Conservation (phyloP, 2,113 vertebrate genomes). For the Phylloscopus trochilus region DNA sequence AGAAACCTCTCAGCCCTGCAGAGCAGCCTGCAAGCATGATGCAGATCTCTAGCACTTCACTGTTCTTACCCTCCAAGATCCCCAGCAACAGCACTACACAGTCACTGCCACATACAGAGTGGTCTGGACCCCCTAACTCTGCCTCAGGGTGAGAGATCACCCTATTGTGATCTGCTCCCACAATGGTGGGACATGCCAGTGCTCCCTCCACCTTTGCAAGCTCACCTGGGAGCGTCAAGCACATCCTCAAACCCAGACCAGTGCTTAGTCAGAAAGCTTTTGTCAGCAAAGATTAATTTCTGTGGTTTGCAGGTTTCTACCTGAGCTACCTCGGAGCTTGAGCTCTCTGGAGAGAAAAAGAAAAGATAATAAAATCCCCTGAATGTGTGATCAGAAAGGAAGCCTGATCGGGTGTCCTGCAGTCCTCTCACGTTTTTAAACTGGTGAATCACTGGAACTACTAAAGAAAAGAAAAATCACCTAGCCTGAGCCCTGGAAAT, state of each 20-base stretch:
- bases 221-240: neutral
- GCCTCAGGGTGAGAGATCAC: rapidly evolving
- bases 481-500: neutral
- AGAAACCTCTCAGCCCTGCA: neutral
- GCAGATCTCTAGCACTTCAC: neutral
- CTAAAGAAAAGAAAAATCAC: neutral
- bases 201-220: neutral
- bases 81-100: rapidly evolving
- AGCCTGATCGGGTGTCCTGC: neutral
- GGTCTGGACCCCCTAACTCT: neutral
- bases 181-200: neutral
- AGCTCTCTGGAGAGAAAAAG: conserved; percentile 41
- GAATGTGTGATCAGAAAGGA: conserved; percentile 20
- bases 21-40: neutral
- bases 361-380: conserved; percentile 56
- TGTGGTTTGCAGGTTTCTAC: conserved; percentile 57
- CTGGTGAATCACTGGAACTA: conserved; percentile 1
- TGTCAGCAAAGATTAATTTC: conserved; percentile 58
- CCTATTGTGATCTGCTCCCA: rapidly evolving
- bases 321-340: conserved; percentile 17
- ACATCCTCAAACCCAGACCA: conserved; percentile 15
- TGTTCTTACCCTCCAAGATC: neutral
- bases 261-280: conserved; percentile 18
- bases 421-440: conserved; percentile 11
- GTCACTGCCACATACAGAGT: neutral